phyloP scores from a whole-genome alignment of 2,113 vertebrate genomes.

The Cranoglanis bouderius region DNA sequence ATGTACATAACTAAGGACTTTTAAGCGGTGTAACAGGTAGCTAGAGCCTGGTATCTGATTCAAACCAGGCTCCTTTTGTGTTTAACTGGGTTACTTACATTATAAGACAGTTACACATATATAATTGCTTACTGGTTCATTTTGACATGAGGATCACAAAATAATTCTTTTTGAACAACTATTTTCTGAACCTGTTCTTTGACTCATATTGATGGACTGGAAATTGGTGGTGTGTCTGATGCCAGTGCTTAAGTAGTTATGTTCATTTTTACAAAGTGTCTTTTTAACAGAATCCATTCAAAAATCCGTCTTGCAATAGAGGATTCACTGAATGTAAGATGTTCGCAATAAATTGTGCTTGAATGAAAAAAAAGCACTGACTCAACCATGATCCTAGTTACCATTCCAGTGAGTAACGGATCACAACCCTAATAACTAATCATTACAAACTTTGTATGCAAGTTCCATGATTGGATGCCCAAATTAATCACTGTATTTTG shows the following conservation, averaged over 20 bases:
- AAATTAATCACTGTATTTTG: not conserved
- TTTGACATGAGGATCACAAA: not conserved
- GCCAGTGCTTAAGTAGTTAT: constrained; percentile 20
- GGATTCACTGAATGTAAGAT: constrained; percentile 20
- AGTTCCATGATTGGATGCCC: constrained; percentile 2
- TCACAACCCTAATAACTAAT: not conserved
- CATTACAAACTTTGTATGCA: not conserved
- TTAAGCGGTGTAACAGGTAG: constrained; percentile 1
- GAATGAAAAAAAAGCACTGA: constrained; percentile 11
- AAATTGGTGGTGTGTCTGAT: not conserved
- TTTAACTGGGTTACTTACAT: not conserved
- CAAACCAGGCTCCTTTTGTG: constrained; percentile 22
- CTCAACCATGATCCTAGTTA: not conserved
- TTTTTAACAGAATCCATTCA: not conserved
- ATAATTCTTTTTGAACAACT: not conserved
- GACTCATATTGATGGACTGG: not conserved
- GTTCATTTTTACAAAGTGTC: not conserved
- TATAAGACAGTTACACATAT: not conserved
- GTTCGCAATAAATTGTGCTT: constrained; percentile 51
- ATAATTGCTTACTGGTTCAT: not conserved
- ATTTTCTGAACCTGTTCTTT: not conserved
- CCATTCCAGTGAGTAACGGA: constrained; percentile 3
- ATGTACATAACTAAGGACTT: not conserved
- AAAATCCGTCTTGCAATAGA: constrained; percentile 23
- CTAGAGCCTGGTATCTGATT: not conserved